A percentile compares a stretch with the other conserved stretches of the same genome.
Evolutionary conservation across 2,888 invertebrate species (phyloP).

Genomic region (Ctena decussata): DNA sequence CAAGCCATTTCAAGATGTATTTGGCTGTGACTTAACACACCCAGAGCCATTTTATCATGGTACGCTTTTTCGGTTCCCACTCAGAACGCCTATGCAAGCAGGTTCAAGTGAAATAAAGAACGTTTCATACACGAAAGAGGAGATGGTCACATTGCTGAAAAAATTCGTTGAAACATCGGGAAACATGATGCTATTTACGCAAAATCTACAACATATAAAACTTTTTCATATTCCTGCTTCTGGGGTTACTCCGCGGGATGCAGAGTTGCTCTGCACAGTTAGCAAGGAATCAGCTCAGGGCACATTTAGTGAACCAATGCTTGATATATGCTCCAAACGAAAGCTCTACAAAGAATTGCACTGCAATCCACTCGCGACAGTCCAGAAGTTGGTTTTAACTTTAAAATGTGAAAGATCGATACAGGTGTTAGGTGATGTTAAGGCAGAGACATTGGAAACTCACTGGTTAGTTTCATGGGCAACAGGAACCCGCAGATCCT

Average conservation of each 20-base stretch:
- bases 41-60: conserved; percentile 62
- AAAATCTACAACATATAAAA: conserved; percentile 77
- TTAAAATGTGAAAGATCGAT: neutral
- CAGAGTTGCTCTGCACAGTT: conserved; percentile 23
- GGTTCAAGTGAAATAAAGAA: conserved; percentile 79
- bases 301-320: neutral
- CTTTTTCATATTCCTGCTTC: conserved; percentile 73
- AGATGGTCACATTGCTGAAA: conserved; percentile 75
- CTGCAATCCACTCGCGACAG: neutral
- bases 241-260: neutral
- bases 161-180: conserved; percentile 75
- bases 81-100: conserved; percentile 79
- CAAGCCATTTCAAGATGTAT: conserved; percentile 75
- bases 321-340: neutral
- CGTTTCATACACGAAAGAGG: conserved; percentile 70
- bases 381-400: conserved; percentile 13
- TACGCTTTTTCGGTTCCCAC: conserved; percentile 84
- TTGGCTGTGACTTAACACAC: conserved; percentile 68
- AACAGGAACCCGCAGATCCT: conserved; percentile 45
- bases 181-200: conserved; percentile 82
- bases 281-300: neutral
- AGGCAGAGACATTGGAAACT: neutral
- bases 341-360: neutral
- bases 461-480: conserved; percentile 65
- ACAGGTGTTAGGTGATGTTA: neutral